phyloP scores from a whole-genome alignment of 1,140 invertebrate species.

The Coelopa frigida region DNA sequence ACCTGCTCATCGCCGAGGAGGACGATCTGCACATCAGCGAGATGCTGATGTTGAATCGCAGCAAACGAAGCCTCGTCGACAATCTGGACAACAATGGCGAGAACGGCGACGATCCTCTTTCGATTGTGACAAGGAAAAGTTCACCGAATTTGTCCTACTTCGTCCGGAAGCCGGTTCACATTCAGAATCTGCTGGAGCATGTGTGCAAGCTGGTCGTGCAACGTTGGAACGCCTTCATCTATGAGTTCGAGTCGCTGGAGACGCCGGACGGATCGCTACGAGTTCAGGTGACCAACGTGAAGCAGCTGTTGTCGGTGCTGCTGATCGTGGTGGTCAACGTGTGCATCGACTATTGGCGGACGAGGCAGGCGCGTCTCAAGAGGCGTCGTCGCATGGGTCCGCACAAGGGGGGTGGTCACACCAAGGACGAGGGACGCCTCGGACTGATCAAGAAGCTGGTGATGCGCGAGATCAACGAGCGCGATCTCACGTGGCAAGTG shows the following conservation, averaged over 20 bases:
- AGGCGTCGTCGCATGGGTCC: slow-evolving; percentile 17
- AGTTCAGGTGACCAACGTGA: slow-evolving; percentile 20
- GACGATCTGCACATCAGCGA: slow-evolving; percentile 64
- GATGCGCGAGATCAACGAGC: slow-evolving; percentile 41
- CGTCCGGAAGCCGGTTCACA: slow-evolving; percentile 54
- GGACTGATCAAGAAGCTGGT: slow-evolving; percentile 36
- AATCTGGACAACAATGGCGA: slow-evolving; percentile 15
- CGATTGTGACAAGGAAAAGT: too few relatives aligned
- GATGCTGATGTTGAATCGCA: slow-evolving; percentile 54
- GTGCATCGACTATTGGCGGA: slow-evolving; percentile 24
- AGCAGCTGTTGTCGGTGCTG: slow-evolving; percentile 28
- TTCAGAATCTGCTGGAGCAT: slow-evolving; percentile 59
- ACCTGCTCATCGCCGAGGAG: slow-evolving; percentile 61
- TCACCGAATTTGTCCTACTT: slow-evolving; percentile 27
- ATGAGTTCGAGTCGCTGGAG: slow-evolving; percentile 67
- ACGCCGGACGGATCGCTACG: slow-evolving; percentile 44
- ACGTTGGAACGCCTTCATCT: slow-evolving; percentile 71
- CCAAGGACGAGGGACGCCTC: slow-evolving; percentile 17
- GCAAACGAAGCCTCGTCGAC: slow-evolving; percentile 18
- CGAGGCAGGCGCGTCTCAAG: slow-evolving; percentile 17
- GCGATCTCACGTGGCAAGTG: slow-evolving; percentile 29
- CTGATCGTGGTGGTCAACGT: slow-evolving; percentile 38
- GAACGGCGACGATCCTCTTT: too few relatives aligned
- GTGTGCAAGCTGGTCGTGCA: slow-evolving; percentile 62
- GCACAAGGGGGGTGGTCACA: slow-evolving; percentile 19